These are phyloP conservation scores for Leucoma salicis DNA, from an alignment of 2,888 invertebrate genomes.

Conservation along the genomic window DNA sequence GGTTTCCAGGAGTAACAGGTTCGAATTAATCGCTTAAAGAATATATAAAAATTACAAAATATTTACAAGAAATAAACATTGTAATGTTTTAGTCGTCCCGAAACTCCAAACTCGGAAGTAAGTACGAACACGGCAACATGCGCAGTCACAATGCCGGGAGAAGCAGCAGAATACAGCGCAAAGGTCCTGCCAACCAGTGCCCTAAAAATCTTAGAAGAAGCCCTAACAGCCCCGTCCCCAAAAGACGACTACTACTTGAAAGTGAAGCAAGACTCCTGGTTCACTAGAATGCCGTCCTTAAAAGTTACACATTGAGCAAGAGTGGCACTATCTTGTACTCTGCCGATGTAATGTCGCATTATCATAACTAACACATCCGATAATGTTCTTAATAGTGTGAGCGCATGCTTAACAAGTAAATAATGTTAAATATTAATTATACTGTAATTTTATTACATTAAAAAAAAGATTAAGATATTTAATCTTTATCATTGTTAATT, in stretches of 20 bases:
- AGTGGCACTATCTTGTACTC: conserved; percentile 16
- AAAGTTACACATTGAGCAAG: conserved; percentile 56
- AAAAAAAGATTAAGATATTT: not conserved
- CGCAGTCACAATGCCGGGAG: conserved; percentile 78
- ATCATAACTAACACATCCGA: conserved; percentile 21
- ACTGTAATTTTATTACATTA: not conserved
- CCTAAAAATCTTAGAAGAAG: conserved; percentile 83
- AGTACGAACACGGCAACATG: conserved; percentile 67
- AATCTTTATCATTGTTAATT: not conserved
- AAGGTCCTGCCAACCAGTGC: conserved; percentile 84
- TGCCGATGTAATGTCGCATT: conserved; percentile 20
- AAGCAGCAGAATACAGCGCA: conserved; percentile 85
- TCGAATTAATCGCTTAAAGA: no score
- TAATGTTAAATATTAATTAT: conserved; percentile 3
- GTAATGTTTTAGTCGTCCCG: conserved; percentile 73
- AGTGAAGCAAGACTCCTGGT: conserved; percentile 77
- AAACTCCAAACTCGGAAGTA: conserved; percentile 71
- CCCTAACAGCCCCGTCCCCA: conserved; percentile 81
- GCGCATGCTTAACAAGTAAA: conserved; percentile 26
- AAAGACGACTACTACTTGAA: conserved; percentile 78
- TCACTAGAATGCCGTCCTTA: conserved; percentile 76
- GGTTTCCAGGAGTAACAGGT: no score
- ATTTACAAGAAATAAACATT: no score
- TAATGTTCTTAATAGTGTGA: conserved; percentile 8
- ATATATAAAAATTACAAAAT: no score